Evolutionary conservation across 2,888 invertebrate genomes (phyloP).

Genomic region (Erebia epiphron): DNA sequence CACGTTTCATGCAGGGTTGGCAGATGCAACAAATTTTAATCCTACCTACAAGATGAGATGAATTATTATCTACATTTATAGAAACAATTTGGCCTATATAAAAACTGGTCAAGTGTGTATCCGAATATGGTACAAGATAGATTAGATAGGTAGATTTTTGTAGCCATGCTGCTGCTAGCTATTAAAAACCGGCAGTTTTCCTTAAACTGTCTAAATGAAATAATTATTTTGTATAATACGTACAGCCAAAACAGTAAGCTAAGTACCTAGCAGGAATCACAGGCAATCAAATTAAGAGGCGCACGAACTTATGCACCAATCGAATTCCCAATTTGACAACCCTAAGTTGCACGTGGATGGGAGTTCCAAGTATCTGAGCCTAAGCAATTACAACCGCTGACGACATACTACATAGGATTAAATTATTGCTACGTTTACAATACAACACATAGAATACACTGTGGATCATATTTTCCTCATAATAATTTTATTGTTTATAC

Average conservation of each 20-base stretch:
- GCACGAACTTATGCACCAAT: neutral
- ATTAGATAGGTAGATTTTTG: too few relatives aligned
- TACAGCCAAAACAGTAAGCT: too few relatives aligned
- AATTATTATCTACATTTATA: too few relatives aligned
- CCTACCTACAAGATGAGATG: neutral
- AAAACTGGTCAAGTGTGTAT: too few relatives aligned
- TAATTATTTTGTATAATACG: too few relatives aligned
- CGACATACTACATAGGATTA: conserved; percentile 43
- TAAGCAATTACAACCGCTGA: conserved; percentile 49
- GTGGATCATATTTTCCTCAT: conserved; percentile 59
- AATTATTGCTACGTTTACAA: conserved; percentile 45
- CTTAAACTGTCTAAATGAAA: too few relatives aligned
- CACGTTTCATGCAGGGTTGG: neutral
- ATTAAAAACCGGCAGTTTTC: too few relatives aligned
- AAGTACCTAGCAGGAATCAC: too few relatives aligned
- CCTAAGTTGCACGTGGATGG: conserved; percentile 62
- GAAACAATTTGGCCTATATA: too few relatives aligned
- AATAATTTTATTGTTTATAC: conserved; percentile 33
- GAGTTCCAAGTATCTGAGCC: conserved; percentile 57
- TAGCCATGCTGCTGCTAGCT: too few relatives aligned
- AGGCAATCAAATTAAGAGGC: neutral
- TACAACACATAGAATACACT: conserved; percentile 18
- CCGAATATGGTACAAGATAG: too few relatives aligned
- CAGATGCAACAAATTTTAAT: neutral
- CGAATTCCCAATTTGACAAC: conserved; percentile 32